These are phyloP conservation scores for Brachirus orientalis DNA, from an alignment of 2,113 vertebrate genomes.

Conservation along the genomic window DNA sequence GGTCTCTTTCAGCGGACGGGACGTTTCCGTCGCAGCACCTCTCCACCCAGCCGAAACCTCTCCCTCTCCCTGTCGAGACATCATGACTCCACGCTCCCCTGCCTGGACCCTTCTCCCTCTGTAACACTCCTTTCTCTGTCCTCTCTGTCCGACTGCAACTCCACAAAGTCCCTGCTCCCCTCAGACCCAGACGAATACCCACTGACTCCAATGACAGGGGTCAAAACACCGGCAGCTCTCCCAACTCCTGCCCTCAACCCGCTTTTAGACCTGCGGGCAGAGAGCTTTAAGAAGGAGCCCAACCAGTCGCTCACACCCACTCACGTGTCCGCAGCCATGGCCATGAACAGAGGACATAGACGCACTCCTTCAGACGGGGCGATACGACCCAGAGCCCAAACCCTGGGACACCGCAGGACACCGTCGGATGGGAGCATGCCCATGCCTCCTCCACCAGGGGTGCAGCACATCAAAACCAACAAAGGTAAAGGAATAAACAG, in stretches of 20 bases:
- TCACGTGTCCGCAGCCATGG: conserved; percentile 83
- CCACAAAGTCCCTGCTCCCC: conserved; percentile 89
- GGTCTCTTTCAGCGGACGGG: conserved; percentile 87
- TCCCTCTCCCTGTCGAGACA: conserved; percentile 78
- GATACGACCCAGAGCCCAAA: conserved; percentile 82
- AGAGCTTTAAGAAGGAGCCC: conserved; percentile 92
- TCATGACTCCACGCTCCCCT: conserved; percentile 70
- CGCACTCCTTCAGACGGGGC: conserved; percentile 89
- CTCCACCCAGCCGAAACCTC: conserved; percentile 78
- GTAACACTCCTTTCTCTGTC: conserved; percentile 90
- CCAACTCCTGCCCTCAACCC: conserved; percentile 80
- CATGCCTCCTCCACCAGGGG: conserved; percentile 71
- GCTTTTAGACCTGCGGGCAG: conserved; percentile 87
- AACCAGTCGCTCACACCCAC: conserved; percentile 92
- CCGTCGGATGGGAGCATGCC: conserved; percentile 84
- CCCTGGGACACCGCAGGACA: conserved; percentile 78
- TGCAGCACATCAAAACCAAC: conserved; percentile 5
- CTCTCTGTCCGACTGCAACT: conserved; percentile 92
- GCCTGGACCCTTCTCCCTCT: conserved; percentile 82
- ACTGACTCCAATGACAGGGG: conserved; percentile 53
- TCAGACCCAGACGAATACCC: conserved; percentile 87
- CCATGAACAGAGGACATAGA: conserved; percentile 84
- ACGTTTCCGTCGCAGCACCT: conserved; percentile 84
- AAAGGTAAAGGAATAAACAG: conserved; percentile 59
- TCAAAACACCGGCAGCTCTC: conserved; percentile 40